Base-by-base conservation (phyloP, 2,888 invertebrate species). In the Saturnia pavonia region DNA sequence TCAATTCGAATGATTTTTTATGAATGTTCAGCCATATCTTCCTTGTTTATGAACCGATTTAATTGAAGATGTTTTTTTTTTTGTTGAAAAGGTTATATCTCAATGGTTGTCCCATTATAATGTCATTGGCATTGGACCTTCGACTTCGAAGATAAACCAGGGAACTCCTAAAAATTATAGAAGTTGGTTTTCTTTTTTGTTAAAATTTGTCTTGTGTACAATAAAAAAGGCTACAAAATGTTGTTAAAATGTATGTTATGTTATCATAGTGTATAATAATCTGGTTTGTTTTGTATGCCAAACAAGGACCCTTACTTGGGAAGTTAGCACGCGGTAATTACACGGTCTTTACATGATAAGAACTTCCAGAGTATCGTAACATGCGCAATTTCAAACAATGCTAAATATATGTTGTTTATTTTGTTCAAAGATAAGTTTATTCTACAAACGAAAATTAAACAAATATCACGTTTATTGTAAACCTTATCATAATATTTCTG, bases 151-250 rank as follows among this genome's bases (percentile, higher is more conserved):
- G n/a, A n/a, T n/a, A n/a, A n/a, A n/a, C n/a, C n/a, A n/a, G n/a
- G n/a, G n/a, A n/a, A n/a, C n/a, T n/a, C n/a, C n/a, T n/a, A n/a
- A n/a, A n/a, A n/a, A n/a, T n/a, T n/a, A n/a, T n/a, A n/a, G n/a
- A n/a, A n/a, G n/a, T n/a, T n/a, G n/a, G n/a, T n/a, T n/a, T n/a
- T n/a, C n/a, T n/a, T n/a, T n/a, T n/a, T n/a, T n/a, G n/a, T n/a
- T n/a, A n/a, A n/a, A n/a, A n/a, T n/a, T n/a, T n/a, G n/a, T n/a
- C n/a, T n/a, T n/a, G n/a, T 79, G 75, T 78, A 80, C 67, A 77
- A 82, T 80, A 82, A 75, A 80, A 63, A 40, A 54, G 71, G 45
- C 68, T 73, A 74, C 69, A 74, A 57, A 16, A 40, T 9, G 40
- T 65, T 34, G 40, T n/a, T 1, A 40, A 9, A 40, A 65, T 65